Base-by-base conservation (phyloP, 2,113 vertebrate species). In the Zeus faber region DNA sequence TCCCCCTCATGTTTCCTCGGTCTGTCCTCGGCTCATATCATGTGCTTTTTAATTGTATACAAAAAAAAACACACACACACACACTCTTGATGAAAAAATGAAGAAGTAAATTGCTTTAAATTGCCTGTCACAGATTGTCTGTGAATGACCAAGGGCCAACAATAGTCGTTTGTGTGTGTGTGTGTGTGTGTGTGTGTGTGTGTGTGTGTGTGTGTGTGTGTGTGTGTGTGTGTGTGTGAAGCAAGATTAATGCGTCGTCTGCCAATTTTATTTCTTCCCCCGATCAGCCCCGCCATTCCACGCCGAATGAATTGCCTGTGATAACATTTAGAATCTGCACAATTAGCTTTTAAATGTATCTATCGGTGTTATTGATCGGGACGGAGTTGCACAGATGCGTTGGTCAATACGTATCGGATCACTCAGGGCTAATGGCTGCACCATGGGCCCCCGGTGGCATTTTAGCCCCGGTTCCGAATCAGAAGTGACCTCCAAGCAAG, bases 21-120 rank as follows among this genome's bases (percentile, higher is more conserved):
- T 14, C 37, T 65, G 63, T 46, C 61, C 43, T 33, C 77, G n/a
- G 13, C 67, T 78, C 74, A 49, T 71, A 78, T 79, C 78, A 65
- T 67, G 66, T 68, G 72, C 64, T 72, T 59, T 80, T 83, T 85
- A 84, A 86, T 83, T 88, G 76, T 58, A 61, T 24, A 39, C n/a
- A n/a, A 66, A 65, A 62, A 69, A 63, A 55, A 54, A 40, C 39
- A 24, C 7, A 13, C 2, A 7, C 4, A 29, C 4, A 29, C 27
- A 29, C 27, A 29, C 4, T 26, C 74, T 68, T 64, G 73, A 80
- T 72, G 76, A 75, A 78, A 82, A 77, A 76, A 76, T 65, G 60
- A 76, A 76, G 73, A 79, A 78, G 60, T 72, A 83, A 85, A 83
- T 82, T 77, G 78, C 83, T 85, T 81, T 69, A 87, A 87, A 85